Evolutionary conservation across 2,113 vertebrate species (phyloP), one percentile per base, ranked within the genome.

Genomic region (Oxygymnocypris stewartii): DNA sequence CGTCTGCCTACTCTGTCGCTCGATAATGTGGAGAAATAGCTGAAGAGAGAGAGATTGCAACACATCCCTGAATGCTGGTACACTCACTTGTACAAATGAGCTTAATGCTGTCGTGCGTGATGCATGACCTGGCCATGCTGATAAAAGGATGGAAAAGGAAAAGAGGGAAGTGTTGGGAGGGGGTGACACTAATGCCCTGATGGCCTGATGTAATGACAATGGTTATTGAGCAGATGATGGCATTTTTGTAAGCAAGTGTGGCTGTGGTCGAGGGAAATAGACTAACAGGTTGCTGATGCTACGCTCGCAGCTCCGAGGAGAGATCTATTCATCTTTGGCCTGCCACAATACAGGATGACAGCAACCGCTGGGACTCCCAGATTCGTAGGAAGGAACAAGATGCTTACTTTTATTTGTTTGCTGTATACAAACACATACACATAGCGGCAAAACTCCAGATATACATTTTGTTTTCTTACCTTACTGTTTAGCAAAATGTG

Each of bases 151-250:
- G 71, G 67, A 87, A 75, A 88, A 90, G 91, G 89, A 87, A 88
- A 88, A 88, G 87, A 86, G 86, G 59, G 79, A 88, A 87, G 85
- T 76, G 54, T 18, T 47, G 37, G 63, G 59, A 40, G 85, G 89
- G 89, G 76, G 85, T 88, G 87, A 83, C 89, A 89, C 69, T 87
- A 90, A 92, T 94, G 95, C 96, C 96, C 96, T 94, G 94, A 97
- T 96, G 95, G 96, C 95, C 92, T 95, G 94, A 96, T 97, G 95
- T 97, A 98, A 97, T 97, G 96, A 96, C 96, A 96, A 97, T 97
- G 97, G 96, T 98, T 97, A 97, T 96, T 96, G 96, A 97, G 98
- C 97, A 96, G 97, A 98, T 97, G 97, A 97, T 98, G 97, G 97
- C 96, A 95, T 96, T 97, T 96, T 96, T 96, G 96, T 97, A 96